These are phyloP conservation scores for Lucilia cuprina DNA, from an alignment of 1,140 invertebrate genomes.

Conservation along the genomic window DNA sequence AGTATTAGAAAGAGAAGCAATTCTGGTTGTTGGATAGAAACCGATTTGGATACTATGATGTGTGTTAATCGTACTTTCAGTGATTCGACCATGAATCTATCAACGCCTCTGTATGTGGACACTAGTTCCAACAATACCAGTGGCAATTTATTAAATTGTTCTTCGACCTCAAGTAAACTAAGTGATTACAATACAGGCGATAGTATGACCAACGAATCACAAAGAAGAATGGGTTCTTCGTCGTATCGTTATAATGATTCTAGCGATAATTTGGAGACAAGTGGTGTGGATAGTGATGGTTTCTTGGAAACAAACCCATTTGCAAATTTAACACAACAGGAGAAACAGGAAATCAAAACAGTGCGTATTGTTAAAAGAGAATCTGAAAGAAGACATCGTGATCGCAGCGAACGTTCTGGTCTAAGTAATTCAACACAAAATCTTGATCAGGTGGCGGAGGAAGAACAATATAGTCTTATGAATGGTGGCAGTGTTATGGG, in stretches of 20 bases:
- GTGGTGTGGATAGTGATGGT: conserved; percentile 64
- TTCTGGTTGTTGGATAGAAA: conserved; percentile 81
- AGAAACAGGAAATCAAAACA: conserved; percentile 89
- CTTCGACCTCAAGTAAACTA: conserved; percentile 45
- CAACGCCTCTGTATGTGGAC: conserved; percentile 66
- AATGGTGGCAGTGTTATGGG: conserved; percentile 44
- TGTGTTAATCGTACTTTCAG: conserved; percentile 47
- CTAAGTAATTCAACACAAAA: conserved; percentile 59
- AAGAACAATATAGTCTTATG: conserved; percentile 46
- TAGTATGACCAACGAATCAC: conserved; percentile 30
- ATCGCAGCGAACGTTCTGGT: conserved; percentile 67
- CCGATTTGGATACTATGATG: conserved; percentile 82
- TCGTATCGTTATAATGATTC: conserved; percentile 52
- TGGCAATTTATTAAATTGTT: conserved; percentile 32
- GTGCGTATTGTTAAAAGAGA: conserved; percentile 92
- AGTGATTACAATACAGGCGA: conserved; percentile 49
- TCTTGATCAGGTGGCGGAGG: conserved; percentile 68
- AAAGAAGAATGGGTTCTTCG: background rate
- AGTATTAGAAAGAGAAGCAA: conserved; percentile 63
- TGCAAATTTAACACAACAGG: conserved; percentile 78
- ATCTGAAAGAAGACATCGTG: conserved; percentile 82
- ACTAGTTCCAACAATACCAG: conserved; percentile 53
- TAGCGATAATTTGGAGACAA: conserved; percentile 56
- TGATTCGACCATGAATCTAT: conserved; percentile 54
- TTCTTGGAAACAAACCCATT: conserved; percentile 65